Evolutionary conservation across 2,113 vertebrate species (phyloP).

Genomic region (Stigmatopora nigra): DNA sequence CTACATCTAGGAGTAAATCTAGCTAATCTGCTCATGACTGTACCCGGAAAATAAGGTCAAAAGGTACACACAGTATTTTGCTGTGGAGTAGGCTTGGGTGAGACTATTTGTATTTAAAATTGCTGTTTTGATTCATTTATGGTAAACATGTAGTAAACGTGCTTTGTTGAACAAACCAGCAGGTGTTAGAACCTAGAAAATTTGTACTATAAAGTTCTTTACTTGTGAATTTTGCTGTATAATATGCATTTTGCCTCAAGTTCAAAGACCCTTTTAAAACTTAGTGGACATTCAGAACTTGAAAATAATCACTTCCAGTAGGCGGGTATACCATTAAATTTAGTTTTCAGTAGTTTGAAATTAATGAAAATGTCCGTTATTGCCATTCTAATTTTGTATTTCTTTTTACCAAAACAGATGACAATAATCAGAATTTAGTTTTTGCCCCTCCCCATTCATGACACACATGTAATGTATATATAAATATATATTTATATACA

Average conservation of each 20-base stretch:
- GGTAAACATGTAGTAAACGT: constrained; percentile 8
- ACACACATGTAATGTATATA: no score
- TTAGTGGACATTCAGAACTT: neutral
- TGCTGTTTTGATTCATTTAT: constrained; percentile 12
- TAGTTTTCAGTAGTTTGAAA: neutral
- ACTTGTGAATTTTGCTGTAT: neutral
- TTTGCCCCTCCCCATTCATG: no score
- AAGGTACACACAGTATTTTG: constrained; percentile 21
- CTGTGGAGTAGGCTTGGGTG: neutral
- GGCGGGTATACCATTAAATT: neutral
- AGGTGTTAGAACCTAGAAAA: neutral
- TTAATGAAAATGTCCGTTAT: neutral
- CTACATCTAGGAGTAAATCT: constrained; percentile 31
- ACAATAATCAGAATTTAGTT: no score
- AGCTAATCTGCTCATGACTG: constrained; percentile 55
- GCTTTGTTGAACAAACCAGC: constrained; percentile 3
- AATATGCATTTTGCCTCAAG: neutral
- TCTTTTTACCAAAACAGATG: no score
- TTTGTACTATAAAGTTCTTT: neutral
- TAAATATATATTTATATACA: no score
- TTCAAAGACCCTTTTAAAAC: neutral
- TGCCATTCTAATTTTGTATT: no score
- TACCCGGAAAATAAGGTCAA: constrained; percentile 18
- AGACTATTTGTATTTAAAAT: neutral
- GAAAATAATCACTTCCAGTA: neutral